phyloP scores from a whole-genome alignment of 2,888 invertebrate species.

The Parnassius smintheus region DNA sequence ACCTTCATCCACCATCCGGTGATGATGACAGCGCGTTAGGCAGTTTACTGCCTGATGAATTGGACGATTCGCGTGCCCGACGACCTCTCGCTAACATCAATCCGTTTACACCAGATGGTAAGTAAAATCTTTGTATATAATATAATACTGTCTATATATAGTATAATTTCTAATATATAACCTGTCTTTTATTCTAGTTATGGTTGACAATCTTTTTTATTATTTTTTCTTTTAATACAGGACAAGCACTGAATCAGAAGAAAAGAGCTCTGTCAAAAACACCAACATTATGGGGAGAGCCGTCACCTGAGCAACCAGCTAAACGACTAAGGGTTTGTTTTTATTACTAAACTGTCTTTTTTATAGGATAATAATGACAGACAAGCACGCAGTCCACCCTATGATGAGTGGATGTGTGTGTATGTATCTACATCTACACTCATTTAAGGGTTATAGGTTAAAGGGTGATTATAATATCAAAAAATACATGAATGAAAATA shows the following conservation, averaged over 20 bases:
- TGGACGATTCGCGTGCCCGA: slow-evolving; percentile 49
- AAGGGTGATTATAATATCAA: too few species aligned
- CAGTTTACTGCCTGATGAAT: slow-evolving; percentile 68
- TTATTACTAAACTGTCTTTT: background rate
- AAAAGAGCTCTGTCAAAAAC: slow-evolving; percentile 85
- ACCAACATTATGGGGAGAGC: slow-evolving; percentile 59
- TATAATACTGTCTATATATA: too few species aligned
- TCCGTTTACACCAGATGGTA: slow-evolving; percentile 91
- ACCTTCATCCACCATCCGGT: slow-evolving; percentile 64
- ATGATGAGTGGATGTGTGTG: too few species aligned
- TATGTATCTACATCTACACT: too few species aligned
- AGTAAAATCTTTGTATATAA: slow-evolving; percentile 26
- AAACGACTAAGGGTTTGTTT: slow-evolving; percentile 76
- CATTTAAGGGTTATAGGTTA: too few species aligned
- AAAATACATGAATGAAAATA: too few species aligned
- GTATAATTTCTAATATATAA: too few species aligned
- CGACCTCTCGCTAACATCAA: slow-evolving; percentile 88
- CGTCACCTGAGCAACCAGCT: slow-evolving; percentile 85
- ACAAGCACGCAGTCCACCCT: too few species aligned
- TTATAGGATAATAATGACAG: too few species aligned
- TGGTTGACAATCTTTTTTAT: background rate
- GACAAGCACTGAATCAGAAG: slow-evolving; percentile 84
- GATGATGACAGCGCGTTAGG: slow-evolving; percentile 71
- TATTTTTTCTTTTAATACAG: slow-evolving; percentile 41
- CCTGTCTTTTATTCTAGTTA: background rate